phyloP scores from a whole-genome alignment of 1,140 invertebrate genomes.

The Eriocheir sinensis region DNA sequence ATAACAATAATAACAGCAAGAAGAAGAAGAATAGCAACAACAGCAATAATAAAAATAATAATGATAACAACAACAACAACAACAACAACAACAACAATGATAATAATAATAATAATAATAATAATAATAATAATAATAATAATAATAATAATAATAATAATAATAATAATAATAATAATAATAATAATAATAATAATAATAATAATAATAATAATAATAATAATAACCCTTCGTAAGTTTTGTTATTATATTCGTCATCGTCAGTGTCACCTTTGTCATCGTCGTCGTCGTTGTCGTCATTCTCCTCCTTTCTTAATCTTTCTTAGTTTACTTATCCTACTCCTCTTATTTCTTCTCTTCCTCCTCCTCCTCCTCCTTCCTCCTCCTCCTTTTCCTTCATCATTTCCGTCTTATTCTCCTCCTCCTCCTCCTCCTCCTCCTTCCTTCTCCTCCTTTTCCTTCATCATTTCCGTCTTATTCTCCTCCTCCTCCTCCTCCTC shows the following conservation, averaged over 20 bases:
- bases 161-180: conserved; percentile 16
- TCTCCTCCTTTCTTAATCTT: not conserved
- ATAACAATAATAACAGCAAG: not conserved
- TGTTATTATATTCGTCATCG: not conserved
- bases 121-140: conserved; percentile 30
- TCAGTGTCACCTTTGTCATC: not conserved
- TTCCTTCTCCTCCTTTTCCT: not conserved
- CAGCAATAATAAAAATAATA: not conserved
- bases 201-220: not conserved
- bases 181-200: not conserved
- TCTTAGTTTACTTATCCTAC: not conserved
- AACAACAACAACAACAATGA: not conserved
- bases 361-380: not conserved
- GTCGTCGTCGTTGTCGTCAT: not conserved
- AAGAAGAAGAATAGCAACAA: not conserved
- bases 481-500: not conserved
- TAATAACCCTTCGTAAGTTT: not conserved
- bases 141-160: conserved; percentile 35
- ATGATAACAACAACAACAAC: not conserved
- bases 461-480: not conserved
- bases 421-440: not conserved
- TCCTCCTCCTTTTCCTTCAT: too few relatives aligned
- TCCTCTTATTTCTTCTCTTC: not conserved
- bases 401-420: not conserved
- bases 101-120: conserved; percentile 30